phyloP scores from a whole-genome alignment of 2,888 invertebrate genomes.

The Cotesia congregata region DNA sequence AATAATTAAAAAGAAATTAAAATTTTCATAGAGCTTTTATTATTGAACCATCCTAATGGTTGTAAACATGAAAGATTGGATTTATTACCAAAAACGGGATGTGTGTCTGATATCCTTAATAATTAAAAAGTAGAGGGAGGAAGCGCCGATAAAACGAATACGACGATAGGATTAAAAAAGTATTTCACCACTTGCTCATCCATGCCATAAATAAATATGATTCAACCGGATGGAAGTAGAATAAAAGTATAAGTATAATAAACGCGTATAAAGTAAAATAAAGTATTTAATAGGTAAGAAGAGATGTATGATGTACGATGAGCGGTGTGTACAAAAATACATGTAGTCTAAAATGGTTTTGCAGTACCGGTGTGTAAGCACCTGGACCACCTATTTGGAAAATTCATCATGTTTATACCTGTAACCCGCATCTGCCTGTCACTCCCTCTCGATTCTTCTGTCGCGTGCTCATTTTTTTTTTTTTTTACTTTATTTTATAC shows the following conservation, averaged over 20 bases:
- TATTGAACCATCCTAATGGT: no score
- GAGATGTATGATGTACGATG: background rate
- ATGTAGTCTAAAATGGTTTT: conserved; percentile 10
- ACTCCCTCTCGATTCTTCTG: conserved; percentile 41
- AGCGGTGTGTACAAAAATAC: background rate
- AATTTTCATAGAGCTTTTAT: no score
- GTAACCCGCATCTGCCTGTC: conserved; percentile 41
- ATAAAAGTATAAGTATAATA: conserved; percentile 2
- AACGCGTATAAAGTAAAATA: background rate
- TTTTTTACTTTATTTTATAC: conserved; percentile 28
- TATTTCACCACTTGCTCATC: background rate
- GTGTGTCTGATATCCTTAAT: background rate
- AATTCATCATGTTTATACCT: conserved; percentile 37
- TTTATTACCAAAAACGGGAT: background rate
- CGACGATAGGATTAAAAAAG: background rate
- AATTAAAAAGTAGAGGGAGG: background rate
- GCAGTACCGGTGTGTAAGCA: conserved; percentile 33
- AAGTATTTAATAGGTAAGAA: conserved; percentile 17
- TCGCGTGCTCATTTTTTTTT: conserved; percentile 46
- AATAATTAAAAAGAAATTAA: no score
- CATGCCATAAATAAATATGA: background rate
- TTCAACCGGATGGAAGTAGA: background rate
- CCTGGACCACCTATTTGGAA: conserved; percentile 43
- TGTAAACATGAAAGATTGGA: no score
- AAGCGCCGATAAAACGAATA: background rate